Conservation (phyloP, 2,113 vertebrate species). For the Pomatostomus ruficeps region DNA sequence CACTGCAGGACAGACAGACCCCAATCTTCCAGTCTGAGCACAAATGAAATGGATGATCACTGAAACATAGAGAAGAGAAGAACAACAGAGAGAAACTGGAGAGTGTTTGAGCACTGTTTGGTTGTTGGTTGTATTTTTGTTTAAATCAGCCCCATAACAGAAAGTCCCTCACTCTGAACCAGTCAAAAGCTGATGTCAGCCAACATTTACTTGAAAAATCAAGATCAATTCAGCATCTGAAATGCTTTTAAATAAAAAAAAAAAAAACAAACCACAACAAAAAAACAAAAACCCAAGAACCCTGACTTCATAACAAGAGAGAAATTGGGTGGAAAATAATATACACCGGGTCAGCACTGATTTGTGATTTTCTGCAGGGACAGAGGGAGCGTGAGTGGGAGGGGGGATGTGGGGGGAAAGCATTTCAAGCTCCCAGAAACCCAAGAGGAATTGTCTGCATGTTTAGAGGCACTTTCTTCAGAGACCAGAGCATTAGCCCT, state of each 20-base stretch:
- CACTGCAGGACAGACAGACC: background rate
- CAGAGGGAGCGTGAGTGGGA: background rate
- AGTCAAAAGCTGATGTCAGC: background rate
- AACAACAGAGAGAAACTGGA: background rate
- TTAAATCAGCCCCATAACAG: background rate
- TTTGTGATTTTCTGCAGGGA: background rate
- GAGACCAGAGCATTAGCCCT: background rate
- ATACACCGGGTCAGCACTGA: background rate
- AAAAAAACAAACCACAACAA: too few species aligned
- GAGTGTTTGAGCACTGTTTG: background rate
- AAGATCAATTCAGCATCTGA: background rate
- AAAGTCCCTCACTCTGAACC: background rate
- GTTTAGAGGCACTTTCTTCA: background rate
- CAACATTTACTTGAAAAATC: background rate
- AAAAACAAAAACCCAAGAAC: background rate
- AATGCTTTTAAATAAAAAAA: background rate
- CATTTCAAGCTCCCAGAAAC: background rate
- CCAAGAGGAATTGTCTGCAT: background rate
- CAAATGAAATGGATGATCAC: background rate
- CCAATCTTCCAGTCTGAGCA: background rate
- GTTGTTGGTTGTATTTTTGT: background rate
- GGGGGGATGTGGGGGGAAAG: too few species aligned
- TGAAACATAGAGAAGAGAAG: background rate
- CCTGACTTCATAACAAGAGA: background rate
- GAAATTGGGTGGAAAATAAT: background rate